These are phyloP conservation scores for Abscondita cerata DNA, from an alignment of 2,888 invertebrate genomes.

Conservation along the genomic window DNA sequence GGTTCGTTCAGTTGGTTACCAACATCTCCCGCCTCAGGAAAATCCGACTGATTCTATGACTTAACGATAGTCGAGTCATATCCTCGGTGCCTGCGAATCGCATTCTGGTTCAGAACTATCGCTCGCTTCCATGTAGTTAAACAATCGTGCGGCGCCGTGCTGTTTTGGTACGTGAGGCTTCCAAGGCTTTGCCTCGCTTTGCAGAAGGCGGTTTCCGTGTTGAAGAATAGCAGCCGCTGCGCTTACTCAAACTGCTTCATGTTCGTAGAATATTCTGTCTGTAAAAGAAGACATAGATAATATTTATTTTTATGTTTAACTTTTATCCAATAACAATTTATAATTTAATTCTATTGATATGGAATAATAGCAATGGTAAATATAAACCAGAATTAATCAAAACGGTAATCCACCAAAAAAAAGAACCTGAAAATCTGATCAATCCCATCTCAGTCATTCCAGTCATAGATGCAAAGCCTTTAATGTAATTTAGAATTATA, in stretches of 20 bases:
- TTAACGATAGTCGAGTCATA: conserved; percentile 52
- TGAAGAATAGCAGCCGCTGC: conserved; percentile 53
- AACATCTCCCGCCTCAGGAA: conserved; percentile 70
- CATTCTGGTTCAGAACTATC: conserved; percentile 71
- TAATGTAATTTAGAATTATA: too few species aligned
- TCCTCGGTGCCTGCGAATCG: conserved; percentile 57
- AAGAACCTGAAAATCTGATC: too few species aligned
- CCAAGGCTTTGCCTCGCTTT: conserved; percentile 51
- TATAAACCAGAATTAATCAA: too few species aligned
- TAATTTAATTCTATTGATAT: too few species aligned
- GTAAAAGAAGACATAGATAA: conserved; percentile 13
- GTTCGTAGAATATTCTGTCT: conserved; percentile 40
- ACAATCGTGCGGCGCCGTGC: conserved; percentile 72
- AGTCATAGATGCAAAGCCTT: too few species aligned
- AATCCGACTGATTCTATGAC: conserved; percentile 62
- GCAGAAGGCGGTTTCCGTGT: conserved; percentile 54
- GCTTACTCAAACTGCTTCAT: conserved; percentile 48
- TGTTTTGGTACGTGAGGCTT: conserved; percentile 54
- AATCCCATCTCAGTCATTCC: too few species aligned
- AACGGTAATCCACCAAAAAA: too few species aligned
- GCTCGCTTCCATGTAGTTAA: conserved; percentile 77
- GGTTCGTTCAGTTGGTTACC: conserved; percentile 55
- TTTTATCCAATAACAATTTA: too few species aligned
- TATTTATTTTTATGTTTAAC: too few species aligned
- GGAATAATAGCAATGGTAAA: too few species aligned